These are phyloP conservation scores for Naja naja DNA, from an alignment of 2,113 vertebrate species.

Conservation along the genomic window DNA sequence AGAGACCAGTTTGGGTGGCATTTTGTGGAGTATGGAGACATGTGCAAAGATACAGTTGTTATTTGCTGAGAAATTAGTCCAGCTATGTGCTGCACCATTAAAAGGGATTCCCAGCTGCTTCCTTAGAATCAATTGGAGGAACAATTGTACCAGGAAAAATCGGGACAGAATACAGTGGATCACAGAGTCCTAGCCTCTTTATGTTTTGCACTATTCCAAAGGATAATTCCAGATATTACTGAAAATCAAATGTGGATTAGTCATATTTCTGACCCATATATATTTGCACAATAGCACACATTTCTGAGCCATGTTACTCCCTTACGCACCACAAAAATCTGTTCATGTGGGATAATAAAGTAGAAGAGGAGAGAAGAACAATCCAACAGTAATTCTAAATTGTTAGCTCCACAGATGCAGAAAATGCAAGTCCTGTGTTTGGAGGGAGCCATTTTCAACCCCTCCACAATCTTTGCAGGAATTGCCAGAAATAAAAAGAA, in stretches of 20 bases:
- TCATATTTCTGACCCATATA: not conserved
- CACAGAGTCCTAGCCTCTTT: not conserved
- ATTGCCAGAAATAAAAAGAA: no score
- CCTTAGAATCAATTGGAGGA: not conserved
- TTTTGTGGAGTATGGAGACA: not conserved
- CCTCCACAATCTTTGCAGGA: no score
- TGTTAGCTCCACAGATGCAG: no score
- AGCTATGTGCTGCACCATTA: not conserved
- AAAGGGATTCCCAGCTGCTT: not conserved
- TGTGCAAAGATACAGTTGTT: not conserved
- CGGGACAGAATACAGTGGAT: not conserved
- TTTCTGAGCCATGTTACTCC: not conserved
- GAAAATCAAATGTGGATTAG: not conserved
- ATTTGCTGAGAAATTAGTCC: not conserved
- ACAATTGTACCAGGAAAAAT: not conserved
- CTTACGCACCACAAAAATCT: not conserved
- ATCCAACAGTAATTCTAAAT: not conserved
- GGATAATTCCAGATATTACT: no score
- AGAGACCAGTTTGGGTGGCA: not conserved
- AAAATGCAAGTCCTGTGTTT: no score
- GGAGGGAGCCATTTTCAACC: no score
- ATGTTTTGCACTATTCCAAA: not conserved
- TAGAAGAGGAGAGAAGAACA: not conserved
- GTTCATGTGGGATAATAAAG: not conserved
- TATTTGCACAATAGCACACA: no score